phyloP scores from a whole-genome alignment of 2,113 vertebrate genomes.

The Catagonus wagneri region DNA sequence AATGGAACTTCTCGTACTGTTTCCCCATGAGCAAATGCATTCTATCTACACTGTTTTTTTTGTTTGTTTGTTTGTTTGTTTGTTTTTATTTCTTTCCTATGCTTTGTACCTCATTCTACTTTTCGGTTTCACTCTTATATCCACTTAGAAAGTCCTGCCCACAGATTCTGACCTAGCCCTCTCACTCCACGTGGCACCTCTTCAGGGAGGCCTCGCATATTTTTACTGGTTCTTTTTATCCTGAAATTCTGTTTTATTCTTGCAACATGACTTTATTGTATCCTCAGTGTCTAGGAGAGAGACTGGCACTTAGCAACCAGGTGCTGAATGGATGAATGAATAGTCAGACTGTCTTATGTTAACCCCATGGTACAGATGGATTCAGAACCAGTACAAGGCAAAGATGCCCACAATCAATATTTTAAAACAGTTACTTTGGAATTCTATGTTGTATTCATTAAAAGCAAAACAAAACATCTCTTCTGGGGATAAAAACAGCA shows the following conservation, averaged over 20 bases:
- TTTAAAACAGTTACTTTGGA: constrained; percentile 26
- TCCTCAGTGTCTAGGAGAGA: not conserved
- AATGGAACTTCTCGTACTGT: not conserved
- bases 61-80: too few relatives aligned
- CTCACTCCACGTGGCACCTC: not conserved
- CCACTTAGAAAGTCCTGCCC: not conserved
- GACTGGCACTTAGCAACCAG: not conserved
- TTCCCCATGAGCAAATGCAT: not conserved
- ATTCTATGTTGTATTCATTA: not conserved
- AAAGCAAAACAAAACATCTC: not conserved
- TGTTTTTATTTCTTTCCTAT: not conserved
- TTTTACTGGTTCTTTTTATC: not conserved
- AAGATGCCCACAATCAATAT: not conserved
- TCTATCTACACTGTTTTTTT: not conserved
- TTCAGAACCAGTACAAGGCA: not conserved
- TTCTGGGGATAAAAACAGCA: not conserved
- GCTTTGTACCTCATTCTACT: not conserved
- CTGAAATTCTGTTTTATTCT: not conserved
- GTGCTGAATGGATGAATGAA: not conserved
- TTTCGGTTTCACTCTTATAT: not conserved
- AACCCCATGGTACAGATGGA: not conserved
- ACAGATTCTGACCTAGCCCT: not conserved
- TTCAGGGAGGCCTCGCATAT: not conserved
- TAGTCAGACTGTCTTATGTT: not conserved
- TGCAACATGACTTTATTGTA: not conserved